These are phyloP conservation scores for Esox niger DNA, from an alignment of 2,113 vertebrate genomes.

Conservation along the genomic window DNA sequence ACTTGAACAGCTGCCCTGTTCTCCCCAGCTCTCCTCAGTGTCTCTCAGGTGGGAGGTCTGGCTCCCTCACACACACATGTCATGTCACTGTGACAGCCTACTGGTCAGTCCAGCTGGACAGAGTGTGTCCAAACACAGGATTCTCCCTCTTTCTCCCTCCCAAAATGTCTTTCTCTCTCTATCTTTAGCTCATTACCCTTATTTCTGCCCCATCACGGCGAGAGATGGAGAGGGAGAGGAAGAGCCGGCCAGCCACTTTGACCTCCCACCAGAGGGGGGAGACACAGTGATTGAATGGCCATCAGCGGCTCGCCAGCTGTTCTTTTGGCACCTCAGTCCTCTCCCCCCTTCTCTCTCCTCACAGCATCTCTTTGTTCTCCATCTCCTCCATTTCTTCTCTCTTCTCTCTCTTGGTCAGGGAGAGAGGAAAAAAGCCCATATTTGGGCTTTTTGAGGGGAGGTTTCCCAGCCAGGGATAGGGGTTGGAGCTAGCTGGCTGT, in stretches of 20 bases:
- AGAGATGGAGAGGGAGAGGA: neutral
- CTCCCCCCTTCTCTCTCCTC: conserved; percentile 11
- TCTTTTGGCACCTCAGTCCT: conserved; percentile 23
- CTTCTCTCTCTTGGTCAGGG: conserved; percentile 24
- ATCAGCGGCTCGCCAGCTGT: conserved; percentile 62
- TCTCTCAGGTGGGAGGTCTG: neutral
- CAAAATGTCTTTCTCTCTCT: conserved; percentile 11
- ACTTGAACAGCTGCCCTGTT: neutral
- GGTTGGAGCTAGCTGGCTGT: too few relatives aligned
- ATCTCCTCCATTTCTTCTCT: conserved; percentile 23
- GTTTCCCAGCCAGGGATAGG: too few relatives aligned
- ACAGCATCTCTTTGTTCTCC: neutral
- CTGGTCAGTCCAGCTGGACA: neutral
- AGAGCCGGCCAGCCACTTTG: conserved; percentile 38
- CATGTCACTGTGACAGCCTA: neutral
- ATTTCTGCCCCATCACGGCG: conserved; percentile 48
- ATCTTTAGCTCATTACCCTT: conserved; percentile 26
- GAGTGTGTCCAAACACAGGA: neutral
- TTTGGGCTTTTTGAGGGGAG: too few relatives aligned
- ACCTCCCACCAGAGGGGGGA: conserved; percentile 61
- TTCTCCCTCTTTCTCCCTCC: neutral
- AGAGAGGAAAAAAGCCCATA: too few relatives aligned
- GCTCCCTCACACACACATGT: neutral
- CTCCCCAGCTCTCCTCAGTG: neutral
- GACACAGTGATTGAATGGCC: conserved; percentile 63